Evolutionary conservation across 2,797 vertebrate genomes (phyloP), one percentile per base, ranked within the genome.

Genomic region (Ptychadena robeensis): DNA sequence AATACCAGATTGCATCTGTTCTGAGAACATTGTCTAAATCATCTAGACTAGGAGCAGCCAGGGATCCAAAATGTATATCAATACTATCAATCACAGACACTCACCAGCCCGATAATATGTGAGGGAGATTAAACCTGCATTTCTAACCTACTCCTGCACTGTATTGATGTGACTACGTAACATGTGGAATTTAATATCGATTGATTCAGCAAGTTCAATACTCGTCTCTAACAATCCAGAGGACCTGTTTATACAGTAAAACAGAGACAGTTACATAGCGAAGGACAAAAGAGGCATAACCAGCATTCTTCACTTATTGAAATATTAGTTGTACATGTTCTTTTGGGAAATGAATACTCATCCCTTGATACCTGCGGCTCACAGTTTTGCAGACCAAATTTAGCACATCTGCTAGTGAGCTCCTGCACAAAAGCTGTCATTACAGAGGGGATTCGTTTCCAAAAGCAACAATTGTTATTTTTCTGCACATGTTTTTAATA

Each of bases 161-260:
- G 32, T 81, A 66, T 53, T 35, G 69, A 73, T 65, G 63, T n/a
- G n/a, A 12, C 59, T 64, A 32, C 14, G 38, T 65, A 65, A 73
- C 66, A 81, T 81, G 31, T 66, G 38, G 59, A 66, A 81, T 81
- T 9, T 34, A 73, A 32, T 81, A 81, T 73, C 66, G 79, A 81
- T 73, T 53, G 38, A 65, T 66, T 9, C 4, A 48, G 30, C 38
- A 37, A 4, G 27, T 40, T 63, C 59, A 64, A 27, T 18, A 61
- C 34, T 12, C 73, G 34, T 34, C 30, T 11, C 35, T 27, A 75
- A 63, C 53, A 61, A 32, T 4, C 31, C 72, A 37, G 57, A 63
- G 22, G 48, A 27, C 72, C 48, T 70, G 35, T 40, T 44, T 27
- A 71, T 8, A 30, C 37, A 53, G 44, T 22, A 18, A 53, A 53